Base-by-base conservation (phyloP, 2,888 invertebrate species). In the Ennomos erosarius region DNA sequence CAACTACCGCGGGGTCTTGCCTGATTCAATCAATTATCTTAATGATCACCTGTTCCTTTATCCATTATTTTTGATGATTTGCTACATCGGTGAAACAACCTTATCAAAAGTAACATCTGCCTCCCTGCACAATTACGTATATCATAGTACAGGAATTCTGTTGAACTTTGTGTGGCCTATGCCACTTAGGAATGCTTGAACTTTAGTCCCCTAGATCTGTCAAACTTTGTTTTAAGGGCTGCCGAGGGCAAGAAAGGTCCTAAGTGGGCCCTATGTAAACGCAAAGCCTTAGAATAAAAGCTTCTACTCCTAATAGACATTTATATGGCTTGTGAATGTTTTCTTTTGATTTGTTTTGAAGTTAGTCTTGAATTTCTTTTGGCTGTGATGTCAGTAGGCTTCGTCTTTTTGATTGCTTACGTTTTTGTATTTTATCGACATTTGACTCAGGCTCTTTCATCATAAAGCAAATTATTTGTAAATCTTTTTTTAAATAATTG, bases 101-200 rank as follows among this genome's bases (percentile, higher is more conserved):
- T 49, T 40, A 40, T 6, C 3, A 1, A 35, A 12, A 51, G 8
- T 12, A 26, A 9, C 34, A 11, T 12, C 33, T 16, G 40, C 10
- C 12, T 49, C 39, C 33, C 34, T 5, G 12, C 35, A 34, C 8
- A 12, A 9, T 10, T 34, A 10, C 33, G 9, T 42, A 37, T 39
- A 26, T 26, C 26, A 6, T 39, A 12, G 10, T 38, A 34, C 16
- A 10, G 33, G 26, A 39, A 56, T 51, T 12, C 16, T 13, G 62
- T 57, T 65, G 65, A 73, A 70, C 68, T 73, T 74, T 69, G 69
- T 70, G 69, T 74, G 71, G 73, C 70, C 63, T 63, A 62, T 49
- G 39, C 35, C 52, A 55, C 63, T 70, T 69, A 63, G 62, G 51
- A 51, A 50, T 11, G 44, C 52, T 53, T 63, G 58, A 70, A 63